Evolutionary conservation across 2,888 invertebrate genomes (phyloP).

Genomic region (Trilocha varians): DNA sequence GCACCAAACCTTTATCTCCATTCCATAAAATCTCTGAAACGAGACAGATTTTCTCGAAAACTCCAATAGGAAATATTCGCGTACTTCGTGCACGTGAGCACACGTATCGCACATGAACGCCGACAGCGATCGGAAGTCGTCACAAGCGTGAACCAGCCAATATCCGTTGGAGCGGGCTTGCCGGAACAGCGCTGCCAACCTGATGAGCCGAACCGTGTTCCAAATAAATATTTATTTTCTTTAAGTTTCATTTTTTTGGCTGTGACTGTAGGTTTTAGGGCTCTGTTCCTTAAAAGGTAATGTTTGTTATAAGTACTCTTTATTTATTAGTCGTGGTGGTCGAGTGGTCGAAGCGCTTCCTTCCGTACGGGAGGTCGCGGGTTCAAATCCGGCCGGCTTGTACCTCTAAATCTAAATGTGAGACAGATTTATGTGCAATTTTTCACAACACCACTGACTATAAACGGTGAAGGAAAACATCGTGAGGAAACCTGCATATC

Average conservation of each 20-base stretch:
- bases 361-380: too few species aligned
- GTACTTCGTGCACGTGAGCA: background rate
- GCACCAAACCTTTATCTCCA: background rate
- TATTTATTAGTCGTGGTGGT: too few species aligned
- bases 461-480: too few species aligned
- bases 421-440: too few species aligned
- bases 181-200: conserved; percentile 21
- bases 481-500: too few species aligned
- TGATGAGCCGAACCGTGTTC: conserved; percentile 15
- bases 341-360: too few species aligned
- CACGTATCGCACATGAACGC: conserved; percentile 11
- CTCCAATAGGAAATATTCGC: background rate
- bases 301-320: background rate
- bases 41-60: background rate
- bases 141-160: conserved; percentile 41
- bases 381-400: too few species aligned
- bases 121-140: conserved; percentile 34
- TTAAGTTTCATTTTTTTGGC: background rate
- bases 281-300: too few species aligned
- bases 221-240: conserved; percentile 10
- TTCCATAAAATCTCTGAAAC: background rate
- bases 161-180: conserved; percentile 30
- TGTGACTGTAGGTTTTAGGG: background rate
- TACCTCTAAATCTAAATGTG: too few species aligned
- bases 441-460: too few species aligned